These are phyloP conservation scores for Nanorana parkeri DNA, from an alignment of 2,113 vertebrate genomes.

Conservation along the genomic window DNA sequence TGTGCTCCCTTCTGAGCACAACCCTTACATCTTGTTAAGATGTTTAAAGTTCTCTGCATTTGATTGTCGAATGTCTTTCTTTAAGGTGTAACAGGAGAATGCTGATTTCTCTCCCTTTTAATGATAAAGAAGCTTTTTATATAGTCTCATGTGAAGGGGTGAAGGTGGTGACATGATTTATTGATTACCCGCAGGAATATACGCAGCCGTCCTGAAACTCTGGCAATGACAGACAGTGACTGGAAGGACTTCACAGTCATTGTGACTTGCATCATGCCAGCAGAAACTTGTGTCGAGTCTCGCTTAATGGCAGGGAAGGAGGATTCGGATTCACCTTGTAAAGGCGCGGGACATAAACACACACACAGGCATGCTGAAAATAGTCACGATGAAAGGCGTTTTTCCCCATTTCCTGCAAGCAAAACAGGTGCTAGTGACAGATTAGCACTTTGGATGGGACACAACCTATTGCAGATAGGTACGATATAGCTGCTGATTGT, in stretches of 20 bases:
- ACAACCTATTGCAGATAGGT: no score
- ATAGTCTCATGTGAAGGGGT: slow-evolving; percentile 62
- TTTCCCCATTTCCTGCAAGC: no score
- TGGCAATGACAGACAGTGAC: slow-evolving; percentile 74
- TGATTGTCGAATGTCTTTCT: slow-evolving; percentile 72
- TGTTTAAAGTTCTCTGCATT: slow-evolving; percentile 70
- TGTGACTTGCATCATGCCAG: slow-evolving; percentile 62
- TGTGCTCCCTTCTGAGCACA: slow-evolving; percentile 65
- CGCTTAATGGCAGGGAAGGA: neutral
- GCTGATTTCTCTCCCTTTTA: slow-evolving; percentile 64
- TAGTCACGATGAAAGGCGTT: no score
- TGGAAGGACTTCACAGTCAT: slow-evolving; percentile 65
- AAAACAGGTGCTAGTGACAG: no score
- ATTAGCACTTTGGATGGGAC: no score
- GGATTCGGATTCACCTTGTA: slow-evolving; percentile 8
- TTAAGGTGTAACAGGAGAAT: slow-evolving; percentile 70
- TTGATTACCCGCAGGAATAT: slow-evolving; percentile 76
- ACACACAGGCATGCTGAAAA: no score
- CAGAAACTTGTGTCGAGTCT: slow-evolving; percentile 46
- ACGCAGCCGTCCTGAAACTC: slow-evolving; percentile 67
- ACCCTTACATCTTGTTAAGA: slow-evolving; percentile 77
- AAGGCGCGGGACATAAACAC: neutral
- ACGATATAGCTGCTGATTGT: no score
- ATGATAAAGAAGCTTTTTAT: slow-evolving; percentile 70
- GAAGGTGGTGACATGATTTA: slow-evolving; percentile 78